Evolutionary conservation across 2,113 vertebrate genomes (phyloP).

Genomic region (Smithornis capensis): DNA sequence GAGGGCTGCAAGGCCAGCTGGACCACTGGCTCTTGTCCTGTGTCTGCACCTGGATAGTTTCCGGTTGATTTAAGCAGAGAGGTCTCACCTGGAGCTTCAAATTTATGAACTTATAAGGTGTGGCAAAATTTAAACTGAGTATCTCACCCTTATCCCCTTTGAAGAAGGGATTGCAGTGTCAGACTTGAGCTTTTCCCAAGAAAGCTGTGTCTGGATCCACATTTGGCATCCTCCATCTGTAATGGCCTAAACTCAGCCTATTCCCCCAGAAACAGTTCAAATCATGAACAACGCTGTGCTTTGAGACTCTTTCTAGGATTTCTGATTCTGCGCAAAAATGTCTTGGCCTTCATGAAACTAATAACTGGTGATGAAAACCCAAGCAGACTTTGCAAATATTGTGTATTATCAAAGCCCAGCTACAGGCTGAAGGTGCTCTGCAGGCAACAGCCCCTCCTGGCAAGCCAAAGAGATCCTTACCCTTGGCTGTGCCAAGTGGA

Average conservation of each 20-base stretch:
- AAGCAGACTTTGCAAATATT: neutral
- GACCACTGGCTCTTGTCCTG: neutral
- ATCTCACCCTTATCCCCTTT: neutral
- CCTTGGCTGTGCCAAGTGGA: neutral
- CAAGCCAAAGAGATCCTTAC: neutral
- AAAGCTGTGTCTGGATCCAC: neutral
- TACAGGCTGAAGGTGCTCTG: neutral
- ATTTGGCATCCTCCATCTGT: neutral
- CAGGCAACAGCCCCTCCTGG: neutral
- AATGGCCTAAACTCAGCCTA: neutral
- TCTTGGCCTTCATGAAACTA: neutral
- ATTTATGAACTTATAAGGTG: neutral
- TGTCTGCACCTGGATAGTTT: neutral
- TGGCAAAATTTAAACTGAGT: neutral
- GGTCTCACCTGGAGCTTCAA: neutral
- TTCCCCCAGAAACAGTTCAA: neutral
- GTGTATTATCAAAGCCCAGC: neutral
- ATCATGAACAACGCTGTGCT: neutral
- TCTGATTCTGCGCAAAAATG: neutral
- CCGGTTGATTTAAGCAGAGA: neutral
- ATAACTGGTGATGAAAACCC: rapidly evolving
- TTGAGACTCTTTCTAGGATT: slow-evolving; percentile 21
- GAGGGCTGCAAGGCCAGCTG: neutral
- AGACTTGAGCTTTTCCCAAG: neutral
- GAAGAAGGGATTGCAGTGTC: neutral